phyloP scores from a whole-genome alignment of 2,888 invertebrate genomes.

The Temnothorax rugatulus region DNA sequence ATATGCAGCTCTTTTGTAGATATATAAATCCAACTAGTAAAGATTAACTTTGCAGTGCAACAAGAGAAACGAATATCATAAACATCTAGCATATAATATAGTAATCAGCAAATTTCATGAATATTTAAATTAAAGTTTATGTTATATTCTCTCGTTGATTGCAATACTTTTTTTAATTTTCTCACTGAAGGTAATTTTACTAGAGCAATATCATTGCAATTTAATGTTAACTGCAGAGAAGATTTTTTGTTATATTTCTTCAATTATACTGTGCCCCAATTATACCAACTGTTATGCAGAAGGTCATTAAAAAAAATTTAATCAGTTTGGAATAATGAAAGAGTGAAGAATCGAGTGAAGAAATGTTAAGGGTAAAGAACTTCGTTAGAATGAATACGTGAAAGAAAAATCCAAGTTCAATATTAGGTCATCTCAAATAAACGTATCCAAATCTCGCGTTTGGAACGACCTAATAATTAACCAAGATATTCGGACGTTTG shows the following conservation, averaged over 20 bases:
- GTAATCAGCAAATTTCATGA: conserved; percentile 45
- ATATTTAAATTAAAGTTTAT: conserved; percentile 44
- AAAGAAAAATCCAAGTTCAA: not conserved
- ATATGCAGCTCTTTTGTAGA: not conserved
- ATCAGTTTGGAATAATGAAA: conserved; percentile 26
- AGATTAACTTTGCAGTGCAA: conserved; percentile 12
- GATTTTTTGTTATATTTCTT: conserved; percentile 22
- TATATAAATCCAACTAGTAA: conserved; percentile 9
- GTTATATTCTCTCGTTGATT: conserved; percentile 18
- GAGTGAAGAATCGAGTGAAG: conserved; percentile 7
- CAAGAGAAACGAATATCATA: not conserved
- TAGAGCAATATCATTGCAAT: conserved; percentile 42
- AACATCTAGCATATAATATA: conserved; percentile 8
- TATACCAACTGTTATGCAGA: conserved; percentile 15
- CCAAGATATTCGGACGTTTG: not conserved
- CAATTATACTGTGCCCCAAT: conserved; percentile 35
- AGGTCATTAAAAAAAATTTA: conserved; percentile 13
- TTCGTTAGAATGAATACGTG: conserved; percentile 7
- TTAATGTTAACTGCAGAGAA: conserved; percentile 38
- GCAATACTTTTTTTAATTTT: conserved; percentile 21
- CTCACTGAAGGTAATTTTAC: conserved; percentile 21
- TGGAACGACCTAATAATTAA: too few relatives aligned
- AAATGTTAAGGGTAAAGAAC: not conserved
- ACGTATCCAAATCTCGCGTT: not conserved
- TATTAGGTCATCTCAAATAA: not conserved